Percentiles rank a stretch among this genome's conserved stretches.
These are phyloP conservation scores for Pantherophis guttatus DNA, from an alignment of 2,113 vertebrate genomes.

Conservation along the genomic window DNA sequence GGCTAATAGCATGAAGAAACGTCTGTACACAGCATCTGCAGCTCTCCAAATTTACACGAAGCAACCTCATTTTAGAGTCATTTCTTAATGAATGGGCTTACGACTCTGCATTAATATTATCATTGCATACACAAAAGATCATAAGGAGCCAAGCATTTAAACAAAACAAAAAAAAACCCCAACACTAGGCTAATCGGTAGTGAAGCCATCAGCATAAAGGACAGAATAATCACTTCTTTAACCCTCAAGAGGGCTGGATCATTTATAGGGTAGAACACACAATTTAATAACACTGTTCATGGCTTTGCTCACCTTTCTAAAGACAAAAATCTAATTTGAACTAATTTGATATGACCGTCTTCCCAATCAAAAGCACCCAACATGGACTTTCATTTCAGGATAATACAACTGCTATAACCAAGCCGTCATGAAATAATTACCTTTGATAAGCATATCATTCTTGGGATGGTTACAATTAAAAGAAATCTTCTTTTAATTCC, in stretches of 20 bases:
- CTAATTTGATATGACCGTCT: conserved; percentile 81
- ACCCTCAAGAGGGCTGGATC: conserved; percentile 77
- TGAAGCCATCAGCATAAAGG: conserved; percentile 80
- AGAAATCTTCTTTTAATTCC: conserved; percentile 69
- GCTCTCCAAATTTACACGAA: conserved; percentile 75
- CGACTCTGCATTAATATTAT: conserved; percentile 75
- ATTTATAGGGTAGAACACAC: conserved; percentile 72
- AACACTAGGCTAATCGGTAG: conserved; percentile 78
- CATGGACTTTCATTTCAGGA: conserved; percentile 74
- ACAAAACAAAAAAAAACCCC: conserved; percentile 57
- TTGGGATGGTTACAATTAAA: conserved; percentile 72
- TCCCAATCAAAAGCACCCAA: conserved; percentile 75
- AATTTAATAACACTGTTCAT: conserved; percentile 79
- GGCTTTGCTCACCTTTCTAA: conserved; percentile 80
- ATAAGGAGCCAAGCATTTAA: conserved; percentile 78
- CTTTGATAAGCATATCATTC: conserved; percentile 68
- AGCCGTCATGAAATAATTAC: conserved; percentile 75
- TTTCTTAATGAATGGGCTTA: conserved; percentile 76
- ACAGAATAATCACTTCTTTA: conserved; percentile 80
- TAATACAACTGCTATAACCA: conserved; percentile 76
- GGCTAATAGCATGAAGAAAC: conserved; percentile 67
- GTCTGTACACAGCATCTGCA: conserved; percentile 78
- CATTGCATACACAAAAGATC: conserved; percentile 73
- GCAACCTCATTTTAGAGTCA: conserved; percentile 75
- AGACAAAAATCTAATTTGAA: conserved; percentile 81